Base-by-base conservation (phyloP, 2,797 vertebrate genomes). In the Dipus sagitta region DNA sequence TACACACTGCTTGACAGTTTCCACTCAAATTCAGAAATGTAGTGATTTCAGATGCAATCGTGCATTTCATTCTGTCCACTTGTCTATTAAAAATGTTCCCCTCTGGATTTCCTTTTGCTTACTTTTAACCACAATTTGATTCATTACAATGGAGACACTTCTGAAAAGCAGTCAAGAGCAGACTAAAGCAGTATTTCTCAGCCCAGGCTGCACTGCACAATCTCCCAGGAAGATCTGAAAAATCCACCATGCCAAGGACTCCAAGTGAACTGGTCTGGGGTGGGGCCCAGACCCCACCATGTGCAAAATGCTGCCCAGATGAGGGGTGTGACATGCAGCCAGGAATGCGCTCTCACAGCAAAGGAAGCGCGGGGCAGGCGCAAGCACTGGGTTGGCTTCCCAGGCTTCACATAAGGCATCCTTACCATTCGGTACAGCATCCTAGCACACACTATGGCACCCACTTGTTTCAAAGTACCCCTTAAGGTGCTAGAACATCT, bases 61-160 rank as follows among this genome's bases (percentile, higher is more conserved):
- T 58, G 17, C 54, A 58, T 15, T 58, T 58, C 60, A 20, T 11
- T 81, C 65, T 64, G 52, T 85, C 60, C 60, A 86, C 62, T 65
- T 70, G 81, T 77, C 72, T 88, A 65, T 67, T 18, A 83, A n/a
- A 91, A 54, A 89, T 21, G 64, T 64, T 88, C 78, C 93, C 76
- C 76, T 83, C 68, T 62, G 81, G 75, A 84, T n/a, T 91, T 38
- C 93, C 85, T 77, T 72, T 14, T 83, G 81, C 75, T 95, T 89
- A 76, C 87, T 85, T 80, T 58, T 67, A 95, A 72, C 72, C 58
- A 72, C 30, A 24, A 47, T 34, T 28, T 83, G 54, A 76, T 91
- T 91, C 60, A 78, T 60, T 77, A 62, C 24, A 78, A 90, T 9
- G 38, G 79, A 60, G 62, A 77, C 26, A 79, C 79, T 87, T 86